Evolutionary conservation across 2,888 invertebrate genomes (phyloP), one percentile per base, ranked within the genome.

Genomic region (Caenorhabditis wallacei): DNA sequence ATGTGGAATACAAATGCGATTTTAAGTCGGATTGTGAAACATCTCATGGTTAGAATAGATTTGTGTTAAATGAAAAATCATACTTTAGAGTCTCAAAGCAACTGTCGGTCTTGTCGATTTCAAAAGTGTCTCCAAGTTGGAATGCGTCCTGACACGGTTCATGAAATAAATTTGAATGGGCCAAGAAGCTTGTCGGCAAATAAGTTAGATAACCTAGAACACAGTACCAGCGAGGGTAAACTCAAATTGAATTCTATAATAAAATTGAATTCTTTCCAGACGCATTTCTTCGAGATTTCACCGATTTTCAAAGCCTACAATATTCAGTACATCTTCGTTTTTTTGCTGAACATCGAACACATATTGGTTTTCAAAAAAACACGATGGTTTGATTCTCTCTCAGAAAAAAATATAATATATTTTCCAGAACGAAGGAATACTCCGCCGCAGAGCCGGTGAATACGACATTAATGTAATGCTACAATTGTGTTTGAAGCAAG

Each of bases 381-480:
- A 18, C 1, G 4, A 16, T 35, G 1, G 61, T 48, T 22, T 37
- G 51, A 10, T 30, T 51, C 10, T 8, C 8, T 43, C n/a, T n/a
- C n/a, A n/a, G n/a, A n/a, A n/a, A n/a, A 26, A 22, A 10, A 24
- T 37, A 20, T 35, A n/a, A 66, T n/a, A 7, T 43, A 13, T 20
- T 1, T 48, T 61, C n/a, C 48, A 61, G 61, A 53, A 51, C 11
- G 24, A 22, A 30, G 40, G 53, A 18, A 61, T 37, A 24, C 51
- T 61, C 11, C 72, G 63, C 11, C 84, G 87, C 11, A 71, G 87
- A 22, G 87, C 87, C 2, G 37, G 85, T 1, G 80, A 78, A 40
- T 51, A 69, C n/a, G 87, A 87, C 30, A 80, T 87, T 18, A 87
- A 87, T 48, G 61, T 81, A 3, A 86, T 86, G 87, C 43, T 87